phyloP scores from a whole-genome alignment of 2,888 invertebrate genomes.

The Conchocele bisecta region DNA sequence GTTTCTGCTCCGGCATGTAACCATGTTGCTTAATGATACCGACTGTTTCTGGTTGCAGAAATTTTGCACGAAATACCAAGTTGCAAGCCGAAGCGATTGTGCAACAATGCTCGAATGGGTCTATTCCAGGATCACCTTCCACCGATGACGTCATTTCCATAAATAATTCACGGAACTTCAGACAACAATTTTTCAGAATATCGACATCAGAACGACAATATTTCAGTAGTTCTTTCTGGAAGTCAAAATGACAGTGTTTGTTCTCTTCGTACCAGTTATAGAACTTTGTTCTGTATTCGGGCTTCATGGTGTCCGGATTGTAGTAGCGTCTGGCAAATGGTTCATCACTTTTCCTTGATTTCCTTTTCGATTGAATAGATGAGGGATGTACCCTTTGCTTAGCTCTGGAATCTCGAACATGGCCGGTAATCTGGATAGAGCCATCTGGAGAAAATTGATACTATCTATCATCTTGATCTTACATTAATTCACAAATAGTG shows the following conservation, averaged over 20 bases:
- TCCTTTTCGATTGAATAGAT: slow-evolving; percentile 20
- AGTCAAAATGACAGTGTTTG: slow-evolving; percentile 16
- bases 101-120: slow-evolving; percentile 36
- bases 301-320: slow-evolving; percentile 35
- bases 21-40: slow-evolving; percentile 42
- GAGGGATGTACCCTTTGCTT: slow-evolving; percentile 34
- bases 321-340: slow-evolving; percentile 30
- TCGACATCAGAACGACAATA: slow-evolving; percentile 40
- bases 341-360: slow-evolving; percentile 2
- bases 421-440: slow-evolving; percentile 17
- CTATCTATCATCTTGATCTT: slow-evolving; percentile 12
- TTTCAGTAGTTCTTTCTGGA: slow-evolving; percentile 27
- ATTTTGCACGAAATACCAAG: slow-evolving; percentile 18
- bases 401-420: slow-evolving; percentile 19
- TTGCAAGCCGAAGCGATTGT: slow-evolving; percentile 43
- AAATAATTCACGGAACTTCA: slow-evolving; percentile 25
- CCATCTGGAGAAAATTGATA: slow-evolving; percentile 28
- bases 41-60: slow-evolving; percentile 11
- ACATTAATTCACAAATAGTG: background rate
- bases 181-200: slow-evolving; percentile 19
- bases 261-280: slow-evolving; percentile 20
- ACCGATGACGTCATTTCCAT: slow-evolving; percentile 9
- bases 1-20: slow-evolving; percentile 36
- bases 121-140: too few relatives aligned
- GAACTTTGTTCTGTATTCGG: slow-evolving; percentile 11